Evolutionary conservation across 2,113 vertebrate genomes (phyloP).

Genomic region (Carassius carassius): DNA sequence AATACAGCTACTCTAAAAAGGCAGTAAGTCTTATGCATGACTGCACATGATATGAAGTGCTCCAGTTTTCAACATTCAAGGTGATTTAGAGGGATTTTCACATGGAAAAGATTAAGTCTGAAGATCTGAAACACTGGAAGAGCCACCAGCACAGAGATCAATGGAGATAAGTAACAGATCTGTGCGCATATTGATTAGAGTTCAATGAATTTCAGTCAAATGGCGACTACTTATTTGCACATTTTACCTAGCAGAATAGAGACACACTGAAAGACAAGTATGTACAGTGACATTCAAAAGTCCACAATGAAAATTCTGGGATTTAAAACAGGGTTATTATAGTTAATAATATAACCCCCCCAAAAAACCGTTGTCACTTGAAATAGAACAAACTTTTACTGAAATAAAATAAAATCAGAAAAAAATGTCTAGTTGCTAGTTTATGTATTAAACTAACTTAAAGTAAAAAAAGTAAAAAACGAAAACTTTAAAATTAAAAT

Average conservation of each 20-base stretch:
- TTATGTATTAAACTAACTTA: too few species aligned
- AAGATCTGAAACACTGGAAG: conserved; percentile 10
- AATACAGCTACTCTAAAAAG: not conserved
- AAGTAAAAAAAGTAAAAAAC: too few species aligned
- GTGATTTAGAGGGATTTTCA: conserved; percentile 3
- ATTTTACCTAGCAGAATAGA: conserved; percentile 43
- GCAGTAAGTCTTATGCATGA: not conserved
- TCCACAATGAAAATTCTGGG: not conserved
- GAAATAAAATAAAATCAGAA: not conserved
- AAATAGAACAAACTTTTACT: not conserved
- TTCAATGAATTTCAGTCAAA: conserved; percentile 47
- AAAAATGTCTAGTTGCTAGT: too few species aligned
- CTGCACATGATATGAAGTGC: not conserved
- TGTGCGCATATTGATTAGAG: conserved; percentile 32
- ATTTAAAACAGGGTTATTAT: not conserved
- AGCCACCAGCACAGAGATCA: conserved; percentile 20
- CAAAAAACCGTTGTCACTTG: too few species aligned
- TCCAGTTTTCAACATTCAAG: not conserved
- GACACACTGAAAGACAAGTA: not conserved
- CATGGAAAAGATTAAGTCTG: not conserved
- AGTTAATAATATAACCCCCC: too few species aligned
- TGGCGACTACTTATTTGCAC: conserved; percentile 28
- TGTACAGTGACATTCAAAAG: not conserved
- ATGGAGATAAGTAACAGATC: conserved; percentile 8
- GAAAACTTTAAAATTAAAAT: too few species aligned